Conservation (phyloP, 2,888 invertebrate genomes). For the Phytoseiulus persimilis region DNA sequence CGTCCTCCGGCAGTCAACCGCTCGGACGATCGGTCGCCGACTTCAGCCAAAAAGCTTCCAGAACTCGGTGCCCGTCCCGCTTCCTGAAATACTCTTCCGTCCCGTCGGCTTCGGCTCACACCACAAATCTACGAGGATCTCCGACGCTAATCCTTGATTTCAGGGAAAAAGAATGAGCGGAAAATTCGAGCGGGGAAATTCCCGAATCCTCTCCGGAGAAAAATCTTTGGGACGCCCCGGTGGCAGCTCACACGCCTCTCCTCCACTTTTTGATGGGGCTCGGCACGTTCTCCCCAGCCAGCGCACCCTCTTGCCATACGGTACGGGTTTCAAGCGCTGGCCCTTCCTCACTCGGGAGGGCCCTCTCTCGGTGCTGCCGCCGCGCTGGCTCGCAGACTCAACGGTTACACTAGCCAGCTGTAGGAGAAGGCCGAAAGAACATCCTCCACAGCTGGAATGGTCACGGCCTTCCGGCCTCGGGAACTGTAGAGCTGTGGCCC, state of each 20-base stretch:
- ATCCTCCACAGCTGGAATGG: conserved; percentile 5
- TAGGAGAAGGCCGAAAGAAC: neutral
- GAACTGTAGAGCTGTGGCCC: neutral
- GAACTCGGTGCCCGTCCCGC: too few relatives aligned
- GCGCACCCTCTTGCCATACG: neutral
- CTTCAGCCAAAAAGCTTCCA: too few relatives aligned
- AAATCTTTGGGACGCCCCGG: neutral
- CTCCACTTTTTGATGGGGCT: neutral
- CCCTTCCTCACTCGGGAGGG: conserved; percentile 11
- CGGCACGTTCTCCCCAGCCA: neutral
- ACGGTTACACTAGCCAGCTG: neutral
- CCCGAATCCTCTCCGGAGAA: neutral
- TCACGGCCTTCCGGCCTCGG: neutral
- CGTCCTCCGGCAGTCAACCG: neutral
- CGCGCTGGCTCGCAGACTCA: neutral
- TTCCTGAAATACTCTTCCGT: too few relatives aligned
- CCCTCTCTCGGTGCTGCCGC: neutral
- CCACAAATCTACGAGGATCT: neutral
- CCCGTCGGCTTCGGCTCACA: neutral
- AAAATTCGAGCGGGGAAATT: neutral
- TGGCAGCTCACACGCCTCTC: neutral
- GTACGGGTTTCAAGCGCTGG: conserved; percentile 6
- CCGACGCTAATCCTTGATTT: neutral
- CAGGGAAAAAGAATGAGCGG: neutral
- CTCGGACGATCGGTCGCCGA: neutral